phyloP scores from a whole-genome alignment of 2,113 vertebrate species.

The Gymnarchus niloticus region DNA sequence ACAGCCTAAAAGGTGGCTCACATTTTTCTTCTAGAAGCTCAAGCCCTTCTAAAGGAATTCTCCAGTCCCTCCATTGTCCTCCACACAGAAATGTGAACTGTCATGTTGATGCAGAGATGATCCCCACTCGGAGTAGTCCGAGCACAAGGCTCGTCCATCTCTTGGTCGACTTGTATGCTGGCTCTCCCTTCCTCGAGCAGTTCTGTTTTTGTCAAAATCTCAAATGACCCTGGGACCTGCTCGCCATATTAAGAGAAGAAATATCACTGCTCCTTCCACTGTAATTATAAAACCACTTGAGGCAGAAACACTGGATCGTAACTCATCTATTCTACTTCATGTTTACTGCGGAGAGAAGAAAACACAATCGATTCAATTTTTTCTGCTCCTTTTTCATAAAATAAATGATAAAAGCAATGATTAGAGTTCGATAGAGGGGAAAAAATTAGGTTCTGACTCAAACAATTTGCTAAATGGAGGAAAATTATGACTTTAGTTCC shows the following conservation, averaged over 20 bases:
- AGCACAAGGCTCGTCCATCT: not conserved
- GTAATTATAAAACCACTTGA: conserved; percentile 62
- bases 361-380: conserved; percentile 38
- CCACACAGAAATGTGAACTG: not conserved
- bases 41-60: not conserved
- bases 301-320: conserved; percentile 46
- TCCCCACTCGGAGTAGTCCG: too few species aligned
- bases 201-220: conserved; percentile 56
- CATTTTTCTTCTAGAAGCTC: not conserved
- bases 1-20: not conserved
- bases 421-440: not conserved
- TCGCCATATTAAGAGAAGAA: conserved; percentile 57
- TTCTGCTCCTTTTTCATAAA: conserved; percentile 24
- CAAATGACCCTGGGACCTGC: conserved; percentile 53
- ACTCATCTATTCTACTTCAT: conserved; percentile 49
- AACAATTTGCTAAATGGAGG: not conserved
- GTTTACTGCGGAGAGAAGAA: conserved; percentile 35
- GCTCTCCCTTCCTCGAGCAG: conserved; percentile 35
- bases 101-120: not conserved
- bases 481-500: conserved; percentile 2
- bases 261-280: conserved; percentile 49
- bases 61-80: not conserved
- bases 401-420: conserved; percentile 18
- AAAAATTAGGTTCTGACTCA: not conserved
- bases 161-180: not conserved